Evolutionary conservation across 2,888 invertebrate genomes (phyloP).

Genomic region (Drosophila trichaetosa): DNA sequence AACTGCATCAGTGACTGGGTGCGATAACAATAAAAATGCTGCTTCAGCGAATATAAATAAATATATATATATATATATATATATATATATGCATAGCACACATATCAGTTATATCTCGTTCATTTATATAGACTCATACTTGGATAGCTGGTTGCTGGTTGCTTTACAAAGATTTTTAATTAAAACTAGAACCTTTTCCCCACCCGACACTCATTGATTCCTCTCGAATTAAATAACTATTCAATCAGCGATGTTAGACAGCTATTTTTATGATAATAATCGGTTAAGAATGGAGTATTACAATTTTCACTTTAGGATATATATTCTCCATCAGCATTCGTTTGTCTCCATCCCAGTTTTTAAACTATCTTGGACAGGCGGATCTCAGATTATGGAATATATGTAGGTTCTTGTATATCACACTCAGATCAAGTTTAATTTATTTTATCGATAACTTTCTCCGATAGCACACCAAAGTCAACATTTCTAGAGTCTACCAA

Average conservation of each 20-base stretch:
- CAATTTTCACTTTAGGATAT: background rate
- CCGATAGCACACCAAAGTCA: background rate
- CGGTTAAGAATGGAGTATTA: background rate
- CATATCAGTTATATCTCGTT: background rate
- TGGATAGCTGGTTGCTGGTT: slow-evolving; percentile 10
- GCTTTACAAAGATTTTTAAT: slow-evolving; percentile 48
- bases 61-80: background rate
- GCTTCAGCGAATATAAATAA: slow-evolving; percentile 1
- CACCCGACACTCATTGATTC: background rate
- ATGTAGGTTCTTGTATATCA: background rate
- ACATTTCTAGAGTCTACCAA: too few relatives aligned
- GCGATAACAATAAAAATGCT: slow-evolving; percentile 19
- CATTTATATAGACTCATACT: background rate
- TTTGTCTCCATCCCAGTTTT: background rate
- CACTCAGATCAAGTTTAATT: background rate
- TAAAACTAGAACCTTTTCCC: slow-evolving; percentile 29
- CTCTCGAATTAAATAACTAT: background rate
- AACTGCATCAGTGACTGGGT: slow-evolving; percentile 9
- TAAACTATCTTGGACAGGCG: background rate
- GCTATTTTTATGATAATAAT: background rate
- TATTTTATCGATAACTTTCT: background rate
- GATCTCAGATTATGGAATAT: background rate
- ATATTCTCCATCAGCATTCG: background rate
- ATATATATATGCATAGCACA: background rate
- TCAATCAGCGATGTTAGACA: background rate